Base-by-base conservation (phyloP, 2,888 invertebrate species). In the Oscheius onirici region DNA sequence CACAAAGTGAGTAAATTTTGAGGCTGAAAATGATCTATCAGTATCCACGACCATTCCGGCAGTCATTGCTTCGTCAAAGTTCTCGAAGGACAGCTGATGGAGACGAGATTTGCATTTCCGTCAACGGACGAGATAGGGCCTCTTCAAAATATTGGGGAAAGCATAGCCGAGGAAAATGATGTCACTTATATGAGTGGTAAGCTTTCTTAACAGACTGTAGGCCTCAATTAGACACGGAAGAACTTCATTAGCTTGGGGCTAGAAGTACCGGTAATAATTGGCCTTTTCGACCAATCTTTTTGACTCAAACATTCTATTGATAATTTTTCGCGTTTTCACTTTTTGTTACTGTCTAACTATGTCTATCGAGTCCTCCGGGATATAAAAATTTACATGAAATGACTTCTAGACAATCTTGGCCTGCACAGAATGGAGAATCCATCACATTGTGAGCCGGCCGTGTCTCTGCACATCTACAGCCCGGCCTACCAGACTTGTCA, bases 61-160 rank as follows among this genome's bases (percentile, higher is more conserved):
- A 92, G 97, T 0, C 96, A 97, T 88, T 99, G 99, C 88, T 95
- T 99, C 88, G 95, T 99, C 93, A 99, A 97, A 89, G 70, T 85
- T 77, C 90, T 97, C 0, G 92, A 93, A 73, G 96, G 95, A 0
- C 91, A 91, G 73, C 88, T 95, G 52, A 91, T 92, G 68, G 96
- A 97, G 91, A 92, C 93, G 73, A 91, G 71, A 86, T 95, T 92
- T 88, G 92, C 91, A 5, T 95, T 94, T 94, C 95, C 95, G 2
- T 41, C 84, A 0, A 74, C 67, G 0, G 72, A 71, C 22, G 90
- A 90, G 34, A 88, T 90, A 22, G 87, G 88, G 0, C 89, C 26
- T 74, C 91, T 95, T 90, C 89, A 90, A 41, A 92, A 93, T 87
- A 91, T 91, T 15, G 91, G 91, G 0, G 90, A 92, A 75, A 91